Conservation (phyloP, 2,113 vertebrate species). For the Rafetus swinhoei region DNA sequence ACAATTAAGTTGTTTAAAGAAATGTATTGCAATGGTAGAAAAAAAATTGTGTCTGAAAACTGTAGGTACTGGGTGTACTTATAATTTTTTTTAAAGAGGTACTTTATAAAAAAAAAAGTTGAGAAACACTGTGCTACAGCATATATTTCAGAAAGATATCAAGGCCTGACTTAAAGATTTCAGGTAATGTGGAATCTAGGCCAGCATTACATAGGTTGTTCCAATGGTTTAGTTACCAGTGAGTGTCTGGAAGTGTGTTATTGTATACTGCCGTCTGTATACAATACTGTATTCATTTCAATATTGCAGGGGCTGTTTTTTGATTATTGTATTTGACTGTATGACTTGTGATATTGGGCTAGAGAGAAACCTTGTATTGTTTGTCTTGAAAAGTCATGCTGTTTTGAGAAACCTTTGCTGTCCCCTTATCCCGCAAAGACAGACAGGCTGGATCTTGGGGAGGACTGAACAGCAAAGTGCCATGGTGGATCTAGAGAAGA, state of each 20-base stretch:
- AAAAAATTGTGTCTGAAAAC: no score
- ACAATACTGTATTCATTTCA: not conserved
- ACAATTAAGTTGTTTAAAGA: no score
- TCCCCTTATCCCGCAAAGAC: not conserved
- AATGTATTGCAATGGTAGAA: no score
- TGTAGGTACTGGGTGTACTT: no score
- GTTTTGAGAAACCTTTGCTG: not conserved
- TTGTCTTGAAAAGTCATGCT: not conserved
- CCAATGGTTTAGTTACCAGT: not conserved
- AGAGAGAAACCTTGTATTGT: not conserved
- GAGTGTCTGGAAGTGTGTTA: not conserved
- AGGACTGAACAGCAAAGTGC: not conserved
- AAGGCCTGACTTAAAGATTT: not conserved
- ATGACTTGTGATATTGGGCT: not conserved
- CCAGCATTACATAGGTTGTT: not conserved
- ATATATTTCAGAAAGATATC: not conserved
- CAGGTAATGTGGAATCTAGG: not conserved
- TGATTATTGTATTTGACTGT: not conserved
- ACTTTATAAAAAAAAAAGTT: no score
- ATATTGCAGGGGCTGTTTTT: not conserved
- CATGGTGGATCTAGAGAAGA: not conserved
- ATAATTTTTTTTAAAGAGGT: no score
- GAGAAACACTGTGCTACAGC: not conserved
- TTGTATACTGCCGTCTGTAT: not conserved
- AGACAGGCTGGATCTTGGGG: not conserved